Base-by-base conservation (phyloP, 2,113 vertebrate species). In the Odontophorus gujanensis region DNA sequence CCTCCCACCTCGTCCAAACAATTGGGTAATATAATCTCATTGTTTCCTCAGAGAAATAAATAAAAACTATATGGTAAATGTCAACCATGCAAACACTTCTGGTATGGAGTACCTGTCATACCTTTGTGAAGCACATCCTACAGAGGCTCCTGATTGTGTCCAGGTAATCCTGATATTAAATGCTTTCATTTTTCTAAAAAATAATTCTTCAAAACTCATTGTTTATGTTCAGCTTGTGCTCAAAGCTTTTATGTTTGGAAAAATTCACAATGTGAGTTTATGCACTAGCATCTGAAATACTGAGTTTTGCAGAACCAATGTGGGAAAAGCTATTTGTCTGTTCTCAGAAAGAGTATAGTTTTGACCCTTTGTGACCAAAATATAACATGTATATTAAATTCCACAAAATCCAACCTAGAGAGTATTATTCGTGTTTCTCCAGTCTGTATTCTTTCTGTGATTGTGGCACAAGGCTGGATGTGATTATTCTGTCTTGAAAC, bases 401-500 rank as follows among this genome's bases (percentile, higher is more conserved):
- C 18, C 42, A 47, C 22, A 68, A 59, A 58, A 61, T 2, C 3
- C 15, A 34, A 14, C 48, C 13, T 40, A 43, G 50, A 67, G 2
- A 38, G 16, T 65, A 80, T 74, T 72, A 63, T n/a, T 93, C 77
- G 24, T 73, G 26, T 82, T 77, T 81, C 8, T 74, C 11, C 57
- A 78, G 28, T 22, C 75, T 50, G 8, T 51, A 42, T 48, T 76
- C 28, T 55, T 91, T 77, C 36, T 5, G 2, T 63, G 57, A 90
- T 26, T 71, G 59, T 36, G 75, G 28, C 20, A 18, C 32, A 82
- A 93, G 42, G 0, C 32, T 40, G 80, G 42, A 80, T 81, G 57
- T 30, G 26, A 36, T 81, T 93, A 85, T 82, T 51, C 58, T 59
- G 47, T 90, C 85, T 93, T 42, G 42, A 71, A 92, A 92, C 50